Conservation (phyloP, 2,888 invertebrate species). For the Drosophila colorata region DNA sequence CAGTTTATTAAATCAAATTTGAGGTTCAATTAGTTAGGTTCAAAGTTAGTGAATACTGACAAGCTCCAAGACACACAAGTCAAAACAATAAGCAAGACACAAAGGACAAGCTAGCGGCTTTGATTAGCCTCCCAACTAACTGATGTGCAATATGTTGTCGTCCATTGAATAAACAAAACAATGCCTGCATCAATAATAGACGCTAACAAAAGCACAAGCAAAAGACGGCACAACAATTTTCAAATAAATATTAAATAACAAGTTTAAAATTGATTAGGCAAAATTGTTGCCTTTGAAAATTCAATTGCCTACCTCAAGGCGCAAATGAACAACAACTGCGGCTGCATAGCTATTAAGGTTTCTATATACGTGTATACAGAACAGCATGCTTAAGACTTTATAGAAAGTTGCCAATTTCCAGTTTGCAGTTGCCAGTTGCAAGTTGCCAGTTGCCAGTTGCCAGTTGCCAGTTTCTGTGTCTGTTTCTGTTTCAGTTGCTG, state of each 20-base stretch:
- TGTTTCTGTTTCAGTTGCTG: conserved; percentile 10
- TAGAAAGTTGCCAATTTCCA: conserved; percentile 24
- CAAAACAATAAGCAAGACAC: conserved; percentile 3
- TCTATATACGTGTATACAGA: background rate
- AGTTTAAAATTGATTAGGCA: conserved; percentile 43
- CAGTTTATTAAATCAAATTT: conserved; percentile 1
- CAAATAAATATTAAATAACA: conserved; percentile 41
- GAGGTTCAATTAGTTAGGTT: background rate
- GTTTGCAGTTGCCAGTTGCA: conserved; percentile 7
- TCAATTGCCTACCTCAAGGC: conserved; percentile 27
- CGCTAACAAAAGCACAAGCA: conserved; percentile 3
- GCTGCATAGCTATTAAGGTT: conserved; percentile 2
- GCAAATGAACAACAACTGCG: conserved; percentile 9
- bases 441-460: conserved; percentile 15
- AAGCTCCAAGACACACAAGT: conserved; percentile 1
- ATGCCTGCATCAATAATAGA: conserved; percentile 10
- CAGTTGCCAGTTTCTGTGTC: conserved; percentile 9
- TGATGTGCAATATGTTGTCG: conserved; percentile 38
- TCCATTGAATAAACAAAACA: conserved; percentile 10
- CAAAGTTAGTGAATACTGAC: background rate
- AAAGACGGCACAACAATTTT: conserved; percentile 5
- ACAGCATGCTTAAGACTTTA: conserved; percentile 17
- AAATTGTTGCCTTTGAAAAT: conserved; percentile 20
- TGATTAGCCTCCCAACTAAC: conserved; percentile 12
- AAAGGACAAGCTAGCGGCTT: conserved; percentile 3